phyloP scores from a whole-genome alignment of 2,113 vertebrate genomes.

The Hyaena hyaena region DNA sequence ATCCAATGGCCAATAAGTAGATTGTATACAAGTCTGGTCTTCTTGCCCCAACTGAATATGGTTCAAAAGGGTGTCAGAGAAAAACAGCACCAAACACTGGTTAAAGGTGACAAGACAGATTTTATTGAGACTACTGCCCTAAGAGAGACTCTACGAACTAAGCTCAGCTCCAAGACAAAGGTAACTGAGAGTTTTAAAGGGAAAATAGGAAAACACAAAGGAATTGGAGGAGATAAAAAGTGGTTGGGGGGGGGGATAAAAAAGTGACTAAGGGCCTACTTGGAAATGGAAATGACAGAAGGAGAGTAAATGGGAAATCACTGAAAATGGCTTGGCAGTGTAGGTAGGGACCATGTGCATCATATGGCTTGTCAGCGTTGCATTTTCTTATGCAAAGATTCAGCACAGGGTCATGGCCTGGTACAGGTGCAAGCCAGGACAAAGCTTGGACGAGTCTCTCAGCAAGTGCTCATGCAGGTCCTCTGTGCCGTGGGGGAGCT shows the following conservation, averaged over 20 bases:
- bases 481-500: not conserved
- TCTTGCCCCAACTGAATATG: not conserved
- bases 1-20: not conserved
- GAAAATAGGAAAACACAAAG: not conserved
- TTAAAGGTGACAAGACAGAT: not conserved
- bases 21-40: not conserved
- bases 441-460: not conserved
- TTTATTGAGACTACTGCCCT: not conserved
- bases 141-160: not conserved
- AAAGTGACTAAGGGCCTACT: accelerated
- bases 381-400: not conserved
- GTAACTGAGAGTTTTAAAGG: not conserved
- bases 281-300: not conserved
- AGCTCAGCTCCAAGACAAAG: not conserved
- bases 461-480: not conserved
- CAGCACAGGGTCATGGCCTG: no score
- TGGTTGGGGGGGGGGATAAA: not conserved
- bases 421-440: not conserved
- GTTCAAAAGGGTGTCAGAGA: not conserved
- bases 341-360: not conserved
- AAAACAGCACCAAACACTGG: not conserved
- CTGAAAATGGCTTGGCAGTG: not conserved
- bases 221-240: not conserved
- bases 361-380: not conserved
- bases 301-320: not conserved